Evolutionary conservation across 2,797 vertebrate genomes (phyloP).

Genomic region (Yasuhikotakia modesta): DNA sequence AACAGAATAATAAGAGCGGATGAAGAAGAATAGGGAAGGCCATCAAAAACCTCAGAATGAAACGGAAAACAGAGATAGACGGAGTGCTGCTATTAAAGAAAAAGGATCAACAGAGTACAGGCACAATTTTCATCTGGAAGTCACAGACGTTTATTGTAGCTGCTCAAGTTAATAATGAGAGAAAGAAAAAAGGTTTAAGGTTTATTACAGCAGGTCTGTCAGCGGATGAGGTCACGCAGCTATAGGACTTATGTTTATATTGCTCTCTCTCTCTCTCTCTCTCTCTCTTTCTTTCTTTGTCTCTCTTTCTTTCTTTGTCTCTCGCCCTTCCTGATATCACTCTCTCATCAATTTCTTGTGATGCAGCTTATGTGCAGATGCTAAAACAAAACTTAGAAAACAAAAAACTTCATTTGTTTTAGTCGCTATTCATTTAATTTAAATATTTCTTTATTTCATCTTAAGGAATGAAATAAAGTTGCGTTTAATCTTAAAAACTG

Average conservation of each 20-base stretch:
- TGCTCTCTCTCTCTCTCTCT: conserved; percentile 49
- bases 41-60: too few species aligned
- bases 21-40: too few species aligned
- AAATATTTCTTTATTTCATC: not conserved
- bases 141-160: conserved; percentile 58
- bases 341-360: conserved; percentile 31
- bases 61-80: too few species aligned
- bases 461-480: too few species aligned
- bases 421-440: not conserved
- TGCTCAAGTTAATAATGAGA: conserved; percentile 42
- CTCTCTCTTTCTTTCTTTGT: conserved; percentile 4
- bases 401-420: not conserved
- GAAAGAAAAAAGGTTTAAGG: not conserved
- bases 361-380: conserved; percentile 41
- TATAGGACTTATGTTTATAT: conserved; percentile 68
- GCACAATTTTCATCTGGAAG: conserved; percentile 53
- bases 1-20: too few species aligned
- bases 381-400: too few species aligned
- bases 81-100: conserved; percentile 16
- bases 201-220: conserved; percentile 62
- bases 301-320: not conserved
- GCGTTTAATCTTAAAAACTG: too few species aligned
- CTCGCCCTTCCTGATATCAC: conserved; percentile 29
- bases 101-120: too few species aligned
- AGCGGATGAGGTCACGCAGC: conserved; percentile 58